A percentile compares a stretch with the other conserved stretches of the same genome.
Evolutionary conservation across 2,888 invertebrate species (phyloP).

Genomic region (Lochmaea capreae): DNA sequence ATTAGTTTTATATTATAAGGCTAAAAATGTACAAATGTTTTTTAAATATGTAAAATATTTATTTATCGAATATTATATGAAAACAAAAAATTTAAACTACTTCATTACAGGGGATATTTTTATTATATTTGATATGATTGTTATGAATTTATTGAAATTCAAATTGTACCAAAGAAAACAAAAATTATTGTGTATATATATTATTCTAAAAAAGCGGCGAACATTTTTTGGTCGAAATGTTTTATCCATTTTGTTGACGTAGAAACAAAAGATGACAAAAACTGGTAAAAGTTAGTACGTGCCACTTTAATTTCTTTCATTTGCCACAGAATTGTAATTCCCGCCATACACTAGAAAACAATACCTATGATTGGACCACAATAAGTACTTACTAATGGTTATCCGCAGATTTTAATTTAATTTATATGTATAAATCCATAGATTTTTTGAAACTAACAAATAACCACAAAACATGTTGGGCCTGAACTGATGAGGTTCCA

Average conservation of each 20-base stretch:
- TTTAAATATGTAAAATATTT: conserved; percentile 59
- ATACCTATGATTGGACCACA: too few relatives aligned
- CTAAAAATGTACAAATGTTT: conserved; percentile 58
- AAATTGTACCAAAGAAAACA: conserved; percentile 61
- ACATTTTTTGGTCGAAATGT: conserved; percentile 29
- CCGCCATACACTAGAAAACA: too few relatives aligned
- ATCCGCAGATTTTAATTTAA: too few relatives aligned
- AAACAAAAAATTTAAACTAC: conserved; percentile 52
- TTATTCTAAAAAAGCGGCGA: conserved; percentile 47
- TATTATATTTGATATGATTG: conserved; percentile 63
- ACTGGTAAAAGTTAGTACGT: neutral
- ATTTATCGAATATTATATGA: conserved; percentile 54
- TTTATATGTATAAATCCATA: too few relatives aligned
- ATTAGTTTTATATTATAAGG: conserved; percentile 48
- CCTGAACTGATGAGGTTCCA: too few relatives aligned
- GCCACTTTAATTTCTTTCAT: too few relatives aligned
- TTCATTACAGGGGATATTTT: conserved; percentile 60
- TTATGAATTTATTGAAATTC: conserved; percentile 60
- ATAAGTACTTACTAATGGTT: too few relatives aligned
- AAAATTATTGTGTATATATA: conserved; percentile 45
- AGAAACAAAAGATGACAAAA: conserved; percentile 15
- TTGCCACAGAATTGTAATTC: too few relatives aligned
- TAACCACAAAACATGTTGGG: too few relatives aligned
- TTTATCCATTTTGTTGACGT: conserved; percentile 36
- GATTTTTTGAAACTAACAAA: too few relatives aligned